Conservation (phyloP, 2,888 invertebrate genomes). For the Mesochorus sp. region DNA sequence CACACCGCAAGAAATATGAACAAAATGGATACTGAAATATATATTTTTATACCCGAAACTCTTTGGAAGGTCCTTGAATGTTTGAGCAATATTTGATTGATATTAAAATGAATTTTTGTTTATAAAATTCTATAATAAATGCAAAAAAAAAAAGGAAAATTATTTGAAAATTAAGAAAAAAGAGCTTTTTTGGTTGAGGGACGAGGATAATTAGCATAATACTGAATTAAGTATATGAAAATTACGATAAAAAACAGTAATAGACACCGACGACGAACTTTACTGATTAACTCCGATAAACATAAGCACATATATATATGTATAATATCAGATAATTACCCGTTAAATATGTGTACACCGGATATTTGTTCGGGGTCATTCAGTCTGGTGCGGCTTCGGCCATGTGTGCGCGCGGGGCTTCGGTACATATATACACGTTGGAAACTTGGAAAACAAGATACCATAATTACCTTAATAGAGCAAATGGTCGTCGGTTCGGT, state of each 20-base stretch:
- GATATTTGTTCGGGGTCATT: conserved; percentile 7
- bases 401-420: no score
- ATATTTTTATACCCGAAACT: conserved; percentile 19
- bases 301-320: no score
- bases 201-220: no score
- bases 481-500: conserved; percentile 49
- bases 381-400: neutral
- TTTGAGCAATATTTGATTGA: conserved; percentile 44
- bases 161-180: neutral
- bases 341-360: neutral
- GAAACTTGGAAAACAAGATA: conserved; percentile 25
- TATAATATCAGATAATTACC: conserved; percentile 1
- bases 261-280: neutral
- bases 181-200: no score
- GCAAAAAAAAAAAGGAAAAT: neutral
- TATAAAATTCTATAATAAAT: no score
- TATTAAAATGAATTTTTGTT: neutral
- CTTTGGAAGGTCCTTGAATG: conserved; percentile 20
- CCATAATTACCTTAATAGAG: conserved; percentile 55
- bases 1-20: conserved; percentile 28
- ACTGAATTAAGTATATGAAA: no score
- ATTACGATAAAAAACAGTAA: no score
- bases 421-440: conserved; percentile 6
- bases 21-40: conserved; percentile 46
- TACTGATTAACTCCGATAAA: neutral